These are phyloP conservation scores for Temnothorax ravouxi DNA, from an alignment of 2,888 invertebrate species.

Conservation along the genomic window DNA sequence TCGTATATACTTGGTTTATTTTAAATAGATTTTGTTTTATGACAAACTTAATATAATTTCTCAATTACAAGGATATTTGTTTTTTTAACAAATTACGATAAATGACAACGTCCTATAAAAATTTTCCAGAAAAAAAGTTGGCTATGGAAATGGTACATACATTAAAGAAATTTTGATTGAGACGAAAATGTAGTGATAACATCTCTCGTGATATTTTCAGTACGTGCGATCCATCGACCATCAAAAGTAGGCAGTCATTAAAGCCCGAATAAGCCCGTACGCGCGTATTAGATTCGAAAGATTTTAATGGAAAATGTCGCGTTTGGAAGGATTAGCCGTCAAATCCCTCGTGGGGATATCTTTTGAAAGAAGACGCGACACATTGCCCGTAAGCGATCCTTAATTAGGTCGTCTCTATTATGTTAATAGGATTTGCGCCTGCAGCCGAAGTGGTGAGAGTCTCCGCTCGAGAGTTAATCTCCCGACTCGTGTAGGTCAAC, in stretches of 20 bases:
- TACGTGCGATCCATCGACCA: neutral
- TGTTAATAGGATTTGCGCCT: slow-evolving; percentile 52
- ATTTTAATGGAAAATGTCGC: slow-evolving; percentile 39
- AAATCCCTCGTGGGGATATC: slow-evolving; percentile 34
- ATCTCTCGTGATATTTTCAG: neutral
- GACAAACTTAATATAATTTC: neutral
- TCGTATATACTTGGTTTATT: neutral
- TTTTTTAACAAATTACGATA: neutral
- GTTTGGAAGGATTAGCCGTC: slow-evolving; percentile 32
- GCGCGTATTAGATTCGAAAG: slow-evolving; percentile 25
- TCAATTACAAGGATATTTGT: neutral
- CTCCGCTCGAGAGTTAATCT: slow-evolving; percentile 44
- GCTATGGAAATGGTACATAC: neutral
- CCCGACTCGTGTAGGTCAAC: slow-evolving; percentile 42
- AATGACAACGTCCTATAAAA: neutral
- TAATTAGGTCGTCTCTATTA: slow-evolving; percentile 53
- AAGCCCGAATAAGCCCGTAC: slow-evolving; percentile 21
- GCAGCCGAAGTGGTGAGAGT: slow-evolving; percentile 27
- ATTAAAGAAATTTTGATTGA: neutral
- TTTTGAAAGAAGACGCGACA: slow-evolving; percentile 40
- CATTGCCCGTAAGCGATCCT: slow-evolving; percentile 40
- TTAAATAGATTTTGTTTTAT: neutral
- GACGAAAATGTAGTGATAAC: neutral
- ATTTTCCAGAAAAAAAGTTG: neutral
- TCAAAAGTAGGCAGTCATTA: slow-evolving; percentile 11